Base-by-base conservation (phyloP, 2,113 vertebrate species). In the Cavia porcellus region DNA sequence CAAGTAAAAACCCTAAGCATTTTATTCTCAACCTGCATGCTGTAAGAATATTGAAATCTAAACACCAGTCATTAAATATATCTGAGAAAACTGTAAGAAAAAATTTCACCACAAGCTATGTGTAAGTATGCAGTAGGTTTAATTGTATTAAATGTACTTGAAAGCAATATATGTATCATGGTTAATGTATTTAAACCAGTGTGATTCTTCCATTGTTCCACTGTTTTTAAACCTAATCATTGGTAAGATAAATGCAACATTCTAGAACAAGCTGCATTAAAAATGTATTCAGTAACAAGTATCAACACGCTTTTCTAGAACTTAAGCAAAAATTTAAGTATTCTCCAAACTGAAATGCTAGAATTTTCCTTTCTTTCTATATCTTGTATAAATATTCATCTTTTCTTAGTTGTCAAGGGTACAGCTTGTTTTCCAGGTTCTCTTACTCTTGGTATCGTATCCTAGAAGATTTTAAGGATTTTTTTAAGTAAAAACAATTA, bases 171-270 rank as follows among this genome's bases (percentile, higher is more conserved):
- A 57, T 61, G 59, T 47, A 0, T 90, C 61, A 45, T 66, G 47
- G 57, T 74, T 84, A 84, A 70, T 75, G 1, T 91, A 89, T 85
- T 74, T 93, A 96, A 91, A 62, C 38, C 12, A 88, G 11, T 25
- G 17, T 85, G 38, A 11, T 91, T 96, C 35, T 81, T 28, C 22
- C 74, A 22, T 81, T 28, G 7, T 89, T 88, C 32, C 50, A 1
- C 86, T 94, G 68, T 89, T 91, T 84, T 81, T 87, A 86, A 90
- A 77, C 13, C 42, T 77, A 88, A 82, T 75, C 20, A 12, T 92
- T 55, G 59, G 24, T 81, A 45, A 90, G 59, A 61, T 85, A 74
- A 75, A 42, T 62, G 30, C 19, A 86, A 35, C 22, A n/a, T 90
- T 96, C n/a, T 52, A 89, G 68, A 79, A 86, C 75, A 94, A 74